Base-by-base conservation (phyloP, 2,797 vertebrate species). In the Mormyrops attenuatus region DNA sequence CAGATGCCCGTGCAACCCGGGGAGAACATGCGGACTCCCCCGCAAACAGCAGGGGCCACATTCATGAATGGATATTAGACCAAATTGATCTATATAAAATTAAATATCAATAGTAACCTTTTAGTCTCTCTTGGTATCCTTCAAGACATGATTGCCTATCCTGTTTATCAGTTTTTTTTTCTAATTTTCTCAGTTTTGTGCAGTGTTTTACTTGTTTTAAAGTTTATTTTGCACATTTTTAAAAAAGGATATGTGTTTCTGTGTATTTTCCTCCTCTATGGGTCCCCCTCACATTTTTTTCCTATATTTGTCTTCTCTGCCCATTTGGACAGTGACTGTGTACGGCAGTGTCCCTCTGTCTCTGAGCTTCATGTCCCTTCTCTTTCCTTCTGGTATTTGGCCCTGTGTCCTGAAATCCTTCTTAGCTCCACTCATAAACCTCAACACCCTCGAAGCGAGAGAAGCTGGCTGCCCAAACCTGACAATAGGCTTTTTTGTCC, bases 401-500 rank as follows among this genome's bases (percentile, higher is more conserved):
- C 91, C 90, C 41, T 86, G 55, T 84, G 26, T 91, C 89, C 87
- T 89, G 84, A 90, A 90, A 80, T 92, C 90, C 87, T 91, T 91
- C 93, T 93, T 89, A 91, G 89, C 93, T 92, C 94, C 90, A 89
- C 94, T 95, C 95, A 94, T 95, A 95, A 95, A 96, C 94, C 94
- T 93, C 93, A 91, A 94, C 91, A 93, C 93, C 91, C 92, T 95
- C 91, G 73, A 94, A 90, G 91, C 0, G 94, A 94, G 94, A 96
- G 91, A 94, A 94, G 93, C 93, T 91, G 92, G 93, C 93, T 93
- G 93, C 95, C 92, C 91, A 93, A 92, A 89, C 44, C 94, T 94
- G 95, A 98, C 97, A 98, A 97, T 97, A 94, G 95, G 93, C 94
- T 96, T 97, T 73, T 98, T 97, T 98, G 97, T 98, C 96, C 95